Conservation (phyloP, 2,888 invertebrate species). For the Oscheius myriophilus region DNA sequence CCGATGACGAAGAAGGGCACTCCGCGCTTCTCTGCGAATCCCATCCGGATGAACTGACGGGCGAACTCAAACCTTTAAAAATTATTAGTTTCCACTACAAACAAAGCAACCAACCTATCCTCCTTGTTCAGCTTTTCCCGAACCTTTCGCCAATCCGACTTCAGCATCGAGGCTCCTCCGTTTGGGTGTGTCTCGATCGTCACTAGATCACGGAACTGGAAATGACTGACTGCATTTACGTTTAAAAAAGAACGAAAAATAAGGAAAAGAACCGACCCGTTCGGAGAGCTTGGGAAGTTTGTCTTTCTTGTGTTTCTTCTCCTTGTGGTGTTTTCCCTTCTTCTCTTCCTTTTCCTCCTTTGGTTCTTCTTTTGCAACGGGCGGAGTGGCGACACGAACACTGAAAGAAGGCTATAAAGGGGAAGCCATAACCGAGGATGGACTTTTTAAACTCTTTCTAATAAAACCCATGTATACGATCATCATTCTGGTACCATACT, state of each 20-base stretch:
- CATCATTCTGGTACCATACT: not conserved
- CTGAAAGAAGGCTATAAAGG: too few relatives aligned
- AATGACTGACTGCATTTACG: not conserved
- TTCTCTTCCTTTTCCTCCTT: slow-evolving; percentile 11
- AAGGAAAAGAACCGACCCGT: slow-evolving; percentile 1
- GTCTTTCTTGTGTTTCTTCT: slow-evolving; percentile 21
- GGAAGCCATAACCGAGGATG: too few relatives aligned
- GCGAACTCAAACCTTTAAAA: slow-evolving; percentile 45
- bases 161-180: slow-evolving; percentile 90
- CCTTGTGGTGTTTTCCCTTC: slow-evolving; percentile 19
- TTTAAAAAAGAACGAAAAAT: slow-evolving; percentile 1
- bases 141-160: slow-evolving; percentile 79
- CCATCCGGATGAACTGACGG: slow-evolving; percentile 62
- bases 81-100: not conserved
- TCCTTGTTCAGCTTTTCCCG: slow-evolving; percentile 79
- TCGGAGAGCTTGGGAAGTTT: slow-evolving; percentile 16
- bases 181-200: slow-evolving; percentile 91
- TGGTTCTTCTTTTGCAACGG: slow-evolving; percentile 10
- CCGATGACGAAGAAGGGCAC: slow-evolving; percentile 92
- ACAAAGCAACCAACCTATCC: slow-evolving; percentile 35
- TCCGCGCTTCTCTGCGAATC: slow-evolving; percentile 55
- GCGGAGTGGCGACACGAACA: not conserved
- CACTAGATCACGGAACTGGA: slow-evolving; percentile 74
- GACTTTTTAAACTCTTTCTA: too few relatives aligned
- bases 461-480: not conserved